These are phyloP conservation scores for Alethe diademata DNA, from an alignment of 2,113 vertebrate genomes.

Conservation along the genomic window DNA sequence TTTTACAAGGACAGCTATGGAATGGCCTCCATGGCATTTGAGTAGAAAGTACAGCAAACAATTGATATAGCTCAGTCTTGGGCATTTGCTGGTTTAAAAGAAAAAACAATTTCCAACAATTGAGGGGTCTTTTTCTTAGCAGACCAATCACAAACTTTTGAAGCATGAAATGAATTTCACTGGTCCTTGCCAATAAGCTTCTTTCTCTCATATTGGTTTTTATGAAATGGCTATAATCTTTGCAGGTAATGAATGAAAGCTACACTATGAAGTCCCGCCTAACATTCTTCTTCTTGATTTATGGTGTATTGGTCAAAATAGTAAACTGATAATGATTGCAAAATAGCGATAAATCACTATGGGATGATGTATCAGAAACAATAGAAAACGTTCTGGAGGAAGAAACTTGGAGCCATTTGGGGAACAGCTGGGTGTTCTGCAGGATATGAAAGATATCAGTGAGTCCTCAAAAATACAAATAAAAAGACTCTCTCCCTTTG, in stretches of 20 bases:
- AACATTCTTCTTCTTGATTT: conserved; percentile 78
- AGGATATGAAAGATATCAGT: conserved; percentile 24
- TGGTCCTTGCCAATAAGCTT: conserved; percentile 72
- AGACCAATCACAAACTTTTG: conserved; percentile 78
- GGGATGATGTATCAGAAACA: conserved; percentile 54
- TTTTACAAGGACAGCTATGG: conserved; percentile 58
- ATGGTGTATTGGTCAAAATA: conserved; percentile 74
- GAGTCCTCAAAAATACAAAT: conserved; percentile 30
- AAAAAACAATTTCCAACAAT: conserved; percentile 69
- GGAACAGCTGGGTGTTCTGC: conserved; percentile 33
- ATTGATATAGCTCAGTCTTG: conserved; percentile 59
- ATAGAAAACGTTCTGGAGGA: conserved; percentile 51
- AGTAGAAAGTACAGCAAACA: conserved; percentile 34
- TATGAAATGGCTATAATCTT: conserved; percentile 78
- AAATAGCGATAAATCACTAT: conserved; percentile 67
- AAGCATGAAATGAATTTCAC: conserved; percentile 83
- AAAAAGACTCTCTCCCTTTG: not conserved
- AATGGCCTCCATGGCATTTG: conserved; percentile 32
- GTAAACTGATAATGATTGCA: conserved; percentile 72
- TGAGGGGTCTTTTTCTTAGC: conserved; percentile 42
- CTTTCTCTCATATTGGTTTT: conserved; percentile 74
- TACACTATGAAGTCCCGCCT: conserved; percentile 71
- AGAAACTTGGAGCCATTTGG: conserved; percentile 10
- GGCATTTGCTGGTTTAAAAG: conserved; percentile 68
- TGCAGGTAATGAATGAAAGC: conserved; percentile 77